These are phyloP conservation scores for Cheilosia soror DNA, from an alignment of 2,888 invertebrate genomes.

Conservation along the genomic window DNA sequence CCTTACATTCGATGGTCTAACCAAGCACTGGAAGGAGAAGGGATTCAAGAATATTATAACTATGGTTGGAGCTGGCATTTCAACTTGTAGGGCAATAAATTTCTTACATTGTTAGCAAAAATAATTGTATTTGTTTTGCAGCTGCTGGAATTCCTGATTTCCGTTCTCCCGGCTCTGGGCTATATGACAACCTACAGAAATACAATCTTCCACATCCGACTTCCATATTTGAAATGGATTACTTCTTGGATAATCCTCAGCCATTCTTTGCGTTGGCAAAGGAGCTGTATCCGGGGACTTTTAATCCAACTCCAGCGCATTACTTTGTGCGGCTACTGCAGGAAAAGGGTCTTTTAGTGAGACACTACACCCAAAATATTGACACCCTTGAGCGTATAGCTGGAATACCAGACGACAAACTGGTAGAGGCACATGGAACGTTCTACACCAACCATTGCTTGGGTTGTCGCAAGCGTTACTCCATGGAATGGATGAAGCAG, in stretches of 20 bases:
- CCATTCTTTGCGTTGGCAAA: constrained; percentile 97
- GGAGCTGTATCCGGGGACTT: constrained; percentile 93
- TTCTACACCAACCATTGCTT: constrained; percentile 95
- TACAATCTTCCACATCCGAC: constrained; percentile 96
- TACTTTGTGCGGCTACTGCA: constrained; percentile 94
- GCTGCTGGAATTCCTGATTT: constrained; percentile 96
- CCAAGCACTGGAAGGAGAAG: constrained; percentile 90
- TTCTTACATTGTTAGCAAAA: background rate
- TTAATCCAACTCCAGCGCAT: constrained; percentile 95
- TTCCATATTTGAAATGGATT: constrained; percentile 95
- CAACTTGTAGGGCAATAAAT: constrained; percentile 90
- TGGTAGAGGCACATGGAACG: constrained; percentile 98
- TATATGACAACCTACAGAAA: constrained; percentile 95
- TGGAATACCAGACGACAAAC: constrained; percentile 91
- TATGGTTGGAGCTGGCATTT: constrained; percentile 98
- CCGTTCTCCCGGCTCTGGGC: constrained; percentile 94
- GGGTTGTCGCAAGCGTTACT: constrained; percentile 88
- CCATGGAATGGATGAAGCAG: constrained; percentile 94
- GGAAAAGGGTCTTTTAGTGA: constrained; percentile 90
- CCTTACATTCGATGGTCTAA: constrained; percentile 90
- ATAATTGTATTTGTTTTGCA: constrained; percentile 61
- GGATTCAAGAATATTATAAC: constrained; percentile 94
- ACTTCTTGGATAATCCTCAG: constrained; percentile 93
- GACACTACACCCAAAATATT: constrained; percentile 96
- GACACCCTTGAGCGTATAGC: constrained; percentile 96